Evolutionary conservation across 2,888 invertebrate genomes (phyloP).

Genomic region (Idaea dimidiata): DNA sequence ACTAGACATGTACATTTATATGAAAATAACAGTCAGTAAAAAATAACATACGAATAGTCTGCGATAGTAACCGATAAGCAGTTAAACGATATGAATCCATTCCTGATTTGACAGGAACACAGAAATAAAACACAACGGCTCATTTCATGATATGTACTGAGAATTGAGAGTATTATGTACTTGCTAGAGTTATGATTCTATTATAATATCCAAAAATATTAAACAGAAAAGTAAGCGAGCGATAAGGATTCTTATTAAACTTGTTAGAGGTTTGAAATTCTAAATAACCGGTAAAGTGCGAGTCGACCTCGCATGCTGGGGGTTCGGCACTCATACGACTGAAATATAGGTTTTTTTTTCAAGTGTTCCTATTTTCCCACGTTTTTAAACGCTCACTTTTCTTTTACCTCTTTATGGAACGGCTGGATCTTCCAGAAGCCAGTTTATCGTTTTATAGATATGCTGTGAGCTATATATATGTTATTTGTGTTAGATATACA

Average conservation of each 20-base stretch:
- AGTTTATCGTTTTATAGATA: no score
- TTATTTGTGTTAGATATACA: not conserved
- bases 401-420: no score
- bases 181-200: not conserved
- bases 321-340: no score
- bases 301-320: no score
- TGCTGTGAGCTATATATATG: no score
- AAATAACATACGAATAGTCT: slow-evolving; percentile 21
- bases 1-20: no score
- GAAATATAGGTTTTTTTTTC: no score
- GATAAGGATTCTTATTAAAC: not conserved
- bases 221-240: not conserved
- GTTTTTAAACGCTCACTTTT: no score
- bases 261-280: no score
- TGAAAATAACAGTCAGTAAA: slow-evolving; percentile 9
- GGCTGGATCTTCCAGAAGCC: no score
- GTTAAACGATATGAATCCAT: slow-evolving; percentile 21
- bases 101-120: slow-evolving; percentile 37
- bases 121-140: slow-evolving; percentile 19
- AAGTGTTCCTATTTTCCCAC: no score
- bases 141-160: not conserved
- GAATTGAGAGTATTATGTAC: not conserved
- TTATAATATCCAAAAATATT: not conserved
- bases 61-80: slow-evolving; percentile 16
- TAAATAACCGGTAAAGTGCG: no score